Base-by-base conservation (phyloP, 2,797 vertebrate species). In the Pseudochirops cupreus region DNA sequence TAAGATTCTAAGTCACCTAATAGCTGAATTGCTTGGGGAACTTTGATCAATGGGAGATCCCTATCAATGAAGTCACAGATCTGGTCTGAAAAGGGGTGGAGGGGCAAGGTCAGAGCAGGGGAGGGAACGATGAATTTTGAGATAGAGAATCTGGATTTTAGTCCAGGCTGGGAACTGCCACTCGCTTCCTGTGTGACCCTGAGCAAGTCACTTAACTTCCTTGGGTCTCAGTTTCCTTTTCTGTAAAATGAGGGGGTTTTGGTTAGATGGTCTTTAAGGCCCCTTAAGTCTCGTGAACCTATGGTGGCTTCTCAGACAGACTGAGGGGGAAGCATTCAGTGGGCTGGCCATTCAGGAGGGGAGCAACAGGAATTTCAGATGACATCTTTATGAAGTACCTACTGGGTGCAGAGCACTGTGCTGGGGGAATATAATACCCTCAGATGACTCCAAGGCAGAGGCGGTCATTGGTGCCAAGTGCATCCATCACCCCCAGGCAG, bases 31-130 rank as follows among this genome's bases (percentile, higher is more conserved):
- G 62, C 14, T 67, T 67, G 62, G 33, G n/a, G 18, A n/a, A 39
- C 18, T 39, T 82, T 39, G 6, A 21, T 82, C 67, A 7, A n/a
- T 82, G 33, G 33, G 14, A 31, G 9, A 4, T 50, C 46, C 11
- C 53, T 90, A 46, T 58, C 6, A 33, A 90, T 95, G 21, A 29
- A 96, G 91, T 2, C 0, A 39, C 4, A n/a, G 33, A n/a, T n/a
- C 33, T 67, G 14, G 33, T 62, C 95, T 94, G 94, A 96, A 95
- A 97, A 28, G 0, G 50, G 13, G 11, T 14, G 1, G 13, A 52
- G n/a, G 12, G 0, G 59, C 0, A 3, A 56, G n/a, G 4, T 26
- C 24, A n/a, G 46, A 55, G 50, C 21, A 28, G 46, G 31, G 14
- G 57, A 52, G 54, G 16, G 18, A 1, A 28, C 29, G 14, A 18